phyloP scores from a whole-genome alignment of 2,797 vertebrate genomes.

The Pseudopleuronectes americanus region DNA sequence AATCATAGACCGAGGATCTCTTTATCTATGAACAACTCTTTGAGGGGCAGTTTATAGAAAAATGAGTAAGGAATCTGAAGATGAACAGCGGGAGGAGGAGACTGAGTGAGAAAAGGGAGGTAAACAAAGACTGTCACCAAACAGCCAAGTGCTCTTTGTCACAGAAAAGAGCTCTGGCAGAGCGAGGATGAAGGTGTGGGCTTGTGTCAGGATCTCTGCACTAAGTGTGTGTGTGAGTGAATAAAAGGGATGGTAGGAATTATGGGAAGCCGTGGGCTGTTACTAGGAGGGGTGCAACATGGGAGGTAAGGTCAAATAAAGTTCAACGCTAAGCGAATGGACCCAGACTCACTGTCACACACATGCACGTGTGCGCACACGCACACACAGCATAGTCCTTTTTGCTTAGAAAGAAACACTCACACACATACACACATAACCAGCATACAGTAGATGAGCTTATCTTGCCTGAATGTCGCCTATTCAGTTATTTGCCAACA shows the following conservation, averaged over 20 bases:
- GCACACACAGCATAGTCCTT: slow-evolving; percentile 44
- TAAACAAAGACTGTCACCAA: slow-evolving; percentile 63
- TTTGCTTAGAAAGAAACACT: slow-evolving; percentile 33
- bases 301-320: slow-evolving; percentile 74
- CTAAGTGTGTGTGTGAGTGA: slow-evolving; percentile 36
- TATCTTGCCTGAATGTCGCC: slow-evolving; percentile 70
- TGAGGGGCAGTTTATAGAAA: too few relatives aligned
- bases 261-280: slow-evolving; percentile 60
- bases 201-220: slow-evolving; percentile 53
- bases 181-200: slow-evolving; percentile 40
- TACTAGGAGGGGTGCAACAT: slow-evolving; percentile 61
- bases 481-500: slow-evolving; percentile 67
- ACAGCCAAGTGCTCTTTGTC: slow-evolving; percentile 63
- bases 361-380: slow-evolving; percentile 21
- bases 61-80: too few relatives aligned
- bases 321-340: slow-evolving; percentile 63
- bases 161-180: slow-evolving; percentile 49
- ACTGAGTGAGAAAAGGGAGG: slow-evolving; percentile 33
- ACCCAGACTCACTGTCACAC: slow-evolving; percentile 63
- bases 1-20: slow-evolving; percentile 42
- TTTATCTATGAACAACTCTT: slow-evolving; percentile 15
- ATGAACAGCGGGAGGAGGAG: slow-evolving; percentile 4
- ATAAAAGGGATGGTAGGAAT: slow-evolving; percentile 43
- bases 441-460: slow-evolving; percentile 61
- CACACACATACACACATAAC: slow-evolving; percentile 20